Evolutionary conservation across 2,113 vertebrate species (phyloP), one percentile per base, ranked within the genome.

Genomic region (Riparia riparia): DNA sequence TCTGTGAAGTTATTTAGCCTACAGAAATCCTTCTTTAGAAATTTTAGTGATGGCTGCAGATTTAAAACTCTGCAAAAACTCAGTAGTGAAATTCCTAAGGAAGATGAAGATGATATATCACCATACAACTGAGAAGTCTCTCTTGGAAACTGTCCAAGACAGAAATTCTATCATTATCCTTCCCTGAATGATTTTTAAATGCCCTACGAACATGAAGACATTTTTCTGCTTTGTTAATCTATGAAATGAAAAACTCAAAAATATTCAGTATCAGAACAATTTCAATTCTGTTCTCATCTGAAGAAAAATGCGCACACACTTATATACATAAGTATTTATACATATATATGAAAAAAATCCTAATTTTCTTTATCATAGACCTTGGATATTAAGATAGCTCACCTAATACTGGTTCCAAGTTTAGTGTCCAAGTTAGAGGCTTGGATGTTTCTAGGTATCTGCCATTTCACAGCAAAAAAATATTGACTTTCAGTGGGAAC

Each of bases 251-350:
- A 79, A 12, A 3, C 10, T 2, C 1, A 0, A 8, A 50, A 77
- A 26, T 4, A 37, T 29, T 17, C 7, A 68, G 1, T 14, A 39
- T 32, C 15, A 58, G 25, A 92, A 63, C 5, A 68, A 25, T 65
- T 58, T 65, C 2, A 31, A 31, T 63, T 41, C 15, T 63, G 1
- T 79, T 71, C 5, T 82, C 26, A 45, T 11, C 12, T 68, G 18
- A 77, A 44, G 3, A 51, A 83, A 83, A 49, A 53, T 25, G 18
- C 11, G 7, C 4, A 4, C 8, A 45, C 17, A 41, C 3, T 5
- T 5, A 20, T 1, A 14, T 10, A 24, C 1, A 2, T 3, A 58
- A 10, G 0, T 29, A 28, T 32, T 25, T 39, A 25, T 24, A 26
- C 1, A 29, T 12, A 7, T 6, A 37, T 17, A 19, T 29, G 7